These are phyloP conservation scores for Antennarius striatus DNA, from an alignment of 2,113 vertebrate species.

Conservation along the genomic window DNA sequence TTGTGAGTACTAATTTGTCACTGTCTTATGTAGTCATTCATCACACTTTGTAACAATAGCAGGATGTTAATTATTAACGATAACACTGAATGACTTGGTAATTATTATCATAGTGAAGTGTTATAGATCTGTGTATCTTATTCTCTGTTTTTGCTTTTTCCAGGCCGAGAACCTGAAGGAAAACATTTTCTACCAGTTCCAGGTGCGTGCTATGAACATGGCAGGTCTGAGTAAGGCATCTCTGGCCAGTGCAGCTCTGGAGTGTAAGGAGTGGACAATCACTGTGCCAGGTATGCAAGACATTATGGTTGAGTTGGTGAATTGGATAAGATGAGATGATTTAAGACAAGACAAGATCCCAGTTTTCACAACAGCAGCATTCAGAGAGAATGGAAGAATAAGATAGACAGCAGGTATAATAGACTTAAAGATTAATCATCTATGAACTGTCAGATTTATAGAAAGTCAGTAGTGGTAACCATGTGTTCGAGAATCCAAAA, in stretches of 20 bases:
- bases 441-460: too few relatives aligned
- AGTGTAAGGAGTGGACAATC: constrained; percentile 97
- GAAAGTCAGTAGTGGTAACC: not conserved
- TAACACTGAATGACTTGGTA: too few relatives aligned
- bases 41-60: too few relatives aligned
- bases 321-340: too few relatives aligned
- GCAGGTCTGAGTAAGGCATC: constrained; percentile 88
- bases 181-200: constrained; percentile 92
- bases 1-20: too few relatives aligned
- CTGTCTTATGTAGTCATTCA: not conserved
- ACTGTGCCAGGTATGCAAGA: constrained; percentile 88
- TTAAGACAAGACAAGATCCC: too few relatives aligned
- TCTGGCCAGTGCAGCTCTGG: constrained; percentile 79
- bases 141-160: constrained; percentile 29
- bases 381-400: too few relatives aligned
- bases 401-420: too few relatives aligned
- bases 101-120: too few relatives aligned
- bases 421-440: too few relatives aligned
- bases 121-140: not conserved
- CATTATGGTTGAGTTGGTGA: not conserved
- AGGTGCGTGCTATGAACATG: constrained; percentile 91
- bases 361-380: too few relatives aligned
- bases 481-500: not conserved
- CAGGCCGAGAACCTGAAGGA: constrained; percentile 94
- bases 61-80: too few relatives aligned